Evolutionary conservation across 2,888 invertebrate species (phyloP), one percentile per base, ranked within the genome.

Genomic region (Xestia rhomboidea): DNA sequence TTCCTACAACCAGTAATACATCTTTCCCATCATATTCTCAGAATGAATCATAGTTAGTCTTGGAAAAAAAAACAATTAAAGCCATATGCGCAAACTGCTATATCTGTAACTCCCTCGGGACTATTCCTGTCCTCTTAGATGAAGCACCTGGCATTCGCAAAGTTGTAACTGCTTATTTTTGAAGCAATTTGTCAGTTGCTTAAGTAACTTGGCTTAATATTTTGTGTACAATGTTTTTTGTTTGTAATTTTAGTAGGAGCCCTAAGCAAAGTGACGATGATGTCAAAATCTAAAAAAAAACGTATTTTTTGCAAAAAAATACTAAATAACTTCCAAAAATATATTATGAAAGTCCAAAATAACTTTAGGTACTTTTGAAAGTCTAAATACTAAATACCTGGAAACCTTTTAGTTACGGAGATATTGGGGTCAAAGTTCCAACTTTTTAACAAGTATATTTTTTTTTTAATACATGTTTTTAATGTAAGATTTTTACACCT

Each of bases 131-230:
- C 41, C 63, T 7, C 63, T 68, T 34, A 72, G 77, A 64, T 68
- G 66, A 54, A 63, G 81, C 88, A 88, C 88, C 88, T 88, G 88
- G 87, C 68, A 49, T 77, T 72, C 27, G 76, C 41, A 2, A 57
- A 57, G 38, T 77, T 74, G 51, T 62, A 60, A 74, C 76, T 60
- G 77, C 24, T 78, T 83, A 73, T 84, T 80, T 86, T 49, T 68
- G 18, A 60, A 73, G 75, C 72, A 72, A 83, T 88, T 86, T 88
- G 87, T 88, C 81, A 75, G 38, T 77, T 57, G 68, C 49, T 73
- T 79, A 81, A 77, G 72, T 77, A 46, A 77, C 71, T 66, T 69
- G 38, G 46, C 51, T 63, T 18, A 27, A 69, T 62, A 69, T 76
- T 70, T 73, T 64, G 24, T 41, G 13, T 68, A 13, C 10, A 0